Evolutionary conservation across 1,140 invertebrate species (phyloP).

Genomic region (Zaprionus davidi): DNA sequence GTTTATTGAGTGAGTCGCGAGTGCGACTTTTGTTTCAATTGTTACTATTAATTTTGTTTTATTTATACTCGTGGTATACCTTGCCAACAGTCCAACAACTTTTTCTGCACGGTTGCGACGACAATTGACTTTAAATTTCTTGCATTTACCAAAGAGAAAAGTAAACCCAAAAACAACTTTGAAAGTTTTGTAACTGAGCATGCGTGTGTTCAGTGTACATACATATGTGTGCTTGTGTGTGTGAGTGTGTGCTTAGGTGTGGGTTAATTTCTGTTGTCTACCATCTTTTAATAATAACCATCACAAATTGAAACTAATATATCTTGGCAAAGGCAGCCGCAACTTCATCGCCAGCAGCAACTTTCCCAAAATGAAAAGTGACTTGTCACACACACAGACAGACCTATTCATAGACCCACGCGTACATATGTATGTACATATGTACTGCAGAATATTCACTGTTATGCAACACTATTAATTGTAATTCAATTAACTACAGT

Average conservation of each 20-base stretch:
- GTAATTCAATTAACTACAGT: slow-evolving; percentile 66
- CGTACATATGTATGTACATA: slow-evolving; percentile 14
- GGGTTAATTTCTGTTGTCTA: slow-evolving; percentile 52
- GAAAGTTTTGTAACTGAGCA: slow-evolving; percentile 64
- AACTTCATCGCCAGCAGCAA: slow-evolving; percentile 28
- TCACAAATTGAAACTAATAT: slow-evolving; percentile 74
- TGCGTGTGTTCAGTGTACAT: slow-evolving; percentile 8
- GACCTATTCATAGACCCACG: neutral
- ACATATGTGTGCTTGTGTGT: neutral
- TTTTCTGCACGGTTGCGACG: slow-evolving; percentile 70
- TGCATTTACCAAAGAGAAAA: slow-evolving; percentile 67
- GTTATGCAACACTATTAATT: slow-evolving; percentile 70
- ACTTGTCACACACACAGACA: slow-evolving; percentile 21
- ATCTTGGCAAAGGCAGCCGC: slow-evolving; percentile 27
- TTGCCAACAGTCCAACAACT: slow-evolving; percentile 38
- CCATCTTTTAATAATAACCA: slow-evolving; percentile 77
- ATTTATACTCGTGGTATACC: slow-evolving; percentile 44
- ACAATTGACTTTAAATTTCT: slow-evolving; percentile 79
- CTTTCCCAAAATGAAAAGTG: slow-evolving; percentile 80
- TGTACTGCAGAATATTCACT: slow-evolving; percentile 48
- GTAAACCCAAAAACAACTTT: slow-evolving; percentile 58
- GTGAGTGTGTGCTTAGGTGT: slow-evolving; percentile 17
- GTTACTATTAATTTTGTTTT: slow-evolving; percentile 77
- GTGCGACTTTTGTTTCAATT: slow-evolving; percentile 72
- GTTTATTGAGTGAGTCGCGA: slow-evolving; percentile 47